phyloP scores from a whole-genome alignment of 2,888 invertebrate species.

The Himalopsyche kuldschensis region DNA sequence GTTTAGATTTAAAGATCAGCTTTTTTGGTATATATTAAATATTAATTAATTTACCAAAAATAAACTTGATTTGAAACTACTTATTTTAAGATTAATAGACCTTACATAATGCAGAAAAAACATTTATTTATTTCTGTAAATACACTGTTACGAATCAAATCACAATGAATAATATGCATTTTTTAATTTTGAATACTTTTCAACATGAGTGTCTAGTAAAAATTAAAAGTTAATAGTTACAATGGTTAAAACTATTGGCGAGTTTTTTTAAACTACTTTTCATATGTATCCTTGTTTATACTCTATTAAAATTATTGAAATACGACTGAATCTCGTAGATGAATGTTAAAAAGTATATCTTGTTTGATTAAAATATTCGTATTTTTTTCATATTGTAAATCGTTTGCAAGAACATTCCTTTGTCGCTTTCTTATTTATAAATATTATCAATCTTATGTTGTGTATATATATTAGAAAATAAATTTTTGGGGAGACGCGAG shows the following conservation, averaged over 20 bases:
- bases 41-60: not conserved
- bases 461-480: slow-evolving; percentile 26
- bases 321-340: slow-evolving; percentile 2
- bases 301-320: slow-evolving; percentile 6
- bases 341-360: not conserved
- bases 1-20: slow-evolving; percentile 7
- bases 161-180: slow-evolving; percentile 45
- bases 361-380: not conserved
- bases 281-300: not conserved
- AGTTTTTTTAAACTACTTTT: not conserved
- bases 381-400: not conserved
- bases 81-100: slow-evolving; percentile 3
- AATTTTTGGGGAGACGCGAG: slow-evolving; percentile 4
- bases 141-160: slow-evolving; percentile 35
- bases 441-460: slow-evolving; percentile 8
- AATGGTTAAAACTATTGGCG: not conserved
- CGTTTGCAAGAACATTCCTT: not conserved
- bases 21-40: not conserved
- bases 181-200: not conserved
- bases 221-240: not conserved
- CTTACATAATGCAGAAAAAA: not conserved
- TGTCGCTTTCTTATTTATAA: slow-evolving; percentile 9
- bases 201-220: not conserved
- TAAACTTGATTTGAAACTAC: not conserved
- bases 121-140: slow-evolving; percentile 27